phyloP scores from a whole-genome alignment of 2,113 vertebrate genomes.

The Argyrosomus japonicus region DNA sequence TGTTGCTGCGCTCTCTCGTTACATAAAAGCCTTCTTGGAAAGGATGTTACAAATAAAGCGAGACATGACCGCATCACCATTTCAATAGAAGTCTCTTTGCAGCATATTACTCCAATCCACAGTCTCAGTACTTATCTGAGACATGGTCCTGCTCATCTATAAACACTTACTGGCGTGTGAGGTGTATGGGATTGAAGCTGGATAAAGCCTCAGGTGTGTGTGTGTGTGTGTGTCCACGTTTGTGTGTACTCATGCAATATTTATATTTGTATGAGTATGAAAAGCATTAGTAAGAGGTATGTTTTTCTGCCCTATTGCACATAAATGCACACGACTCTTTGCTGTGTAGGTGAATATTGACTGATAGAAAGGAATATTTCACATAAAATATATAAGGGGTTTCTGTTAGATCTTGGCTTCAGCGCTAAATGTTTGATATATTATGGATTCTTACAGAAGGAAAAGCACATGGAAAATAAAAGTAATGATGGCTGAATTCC shows the following conservation, averaged over 20 bases:
- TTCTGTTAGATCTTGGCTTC: no score
- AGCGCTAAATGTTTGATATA: neutral
- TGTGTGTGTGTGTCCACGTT: slow-evolving; percentile 2
- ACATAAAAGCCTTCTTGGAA: slow-evolving; percentile 47
- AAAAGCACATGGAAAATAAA: neutral
- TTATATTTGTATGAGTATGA: slow-evolving; percentile 21
- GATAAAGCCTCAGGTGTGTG: slow-evolving; percentile 6
- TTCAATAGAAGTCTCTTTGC: slow-evolving; percentile 54
- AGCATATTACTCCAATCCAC: slow-evolving; percentile 23
- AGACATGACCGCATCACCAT: slow-evolving; percentile 51
- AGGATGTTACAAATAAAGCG: slow-evolving; percentile 43
- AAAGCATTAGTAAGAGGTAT: neutral
- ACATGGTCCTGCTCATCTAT: slow-evolving; percentile 32
- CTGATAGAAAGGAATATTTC: neutral
- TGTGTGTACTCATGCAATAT: slow-evolving; percentile 23
- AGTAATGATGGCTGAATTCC: neutral
- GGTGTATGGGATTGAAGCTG: slow-evolving; percentile 25
- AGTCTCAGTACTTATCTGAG: slow-evolving; percentile 25
- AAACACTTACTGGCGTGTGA: slow-evolving; percentile 17
- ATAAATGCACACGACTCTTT: slow-evolving; percentile 4
- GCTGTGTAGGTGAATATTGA: neutral
- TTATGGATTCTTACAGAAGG: neutral
- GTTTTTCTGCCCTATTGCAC: slow-evolving; percentile 34
- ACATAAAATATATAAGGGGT: neutral
- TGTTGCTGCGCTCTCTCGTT: slow-evolving; percentile 15